Percentiles rank a stretch among this genome's conserved stretches.
Evolutionary conservation across 2,888 invertebrate species (phyloP).

Genomic region (Cabera pusaria): DNA sequence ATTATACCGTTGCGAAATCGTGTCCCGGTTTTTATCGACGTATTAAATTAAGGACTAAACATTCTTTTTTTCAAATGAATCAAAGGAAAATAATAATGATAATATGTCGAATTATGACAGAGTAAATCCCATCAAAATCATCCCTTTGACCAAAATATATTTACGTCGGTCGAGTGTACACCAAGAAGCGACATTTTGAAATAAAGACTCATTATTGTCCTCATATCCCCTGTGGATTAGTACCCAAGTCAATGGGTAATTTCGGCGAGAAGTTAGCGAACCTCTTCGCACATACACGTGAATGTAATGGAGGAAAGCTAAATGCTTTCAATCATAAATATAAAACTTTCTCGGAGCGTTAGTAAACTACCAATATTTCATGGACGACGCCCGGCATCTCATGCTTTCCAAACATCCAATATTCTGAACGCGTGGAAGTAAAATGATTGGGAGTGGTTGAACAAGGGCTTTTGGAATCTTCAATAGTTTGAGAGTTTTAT

Average conservation of each 20-base stretch:
- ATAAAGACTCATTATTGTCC: conserved; percentile 13
- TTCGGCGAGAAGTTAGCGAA: conserved; percentile 12
- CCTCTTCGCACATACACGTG: conserved; percentile 9
- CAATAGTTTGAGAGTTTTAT: conserved; percentile 9
- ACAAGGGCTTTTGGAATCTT: conserved; percentile 3
- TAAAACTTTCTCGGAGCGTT: conserved; percentile 24
- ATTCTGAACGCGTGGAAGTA: conserved; percentile 25
- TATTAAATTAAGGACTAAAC: too few relatives aligned
- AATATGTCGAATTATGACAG: too few relatives aligned
- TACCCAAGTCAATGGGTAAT: conserved; percentile 17
- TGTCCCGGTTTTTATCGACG: too few relatives aligned
- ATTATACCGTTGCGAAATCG: too few relatives aligned
- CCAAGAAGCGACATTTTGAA: too few relatives aligned
- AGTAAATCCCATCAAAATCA: too few relatives aligned
- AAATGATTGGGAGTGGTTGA: conserved; percentile 16
- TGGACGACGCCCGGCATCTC: conserved; percentile 17
- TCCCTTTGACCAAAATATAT: too few relatives aligned
- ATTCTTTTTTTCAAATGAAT: too few relatives aligned
- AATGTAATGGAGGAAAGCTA: conserved; percentile 16
- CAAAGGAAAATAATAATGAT: too few relatives aligned
- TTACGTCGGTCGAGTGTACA: too few relatives aligned
- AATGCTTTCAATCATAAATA: conserved; percentile 27
- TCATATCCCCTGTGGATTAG: conserved; percentile 13
- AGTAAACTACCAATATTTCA: conserved; percentile 33
- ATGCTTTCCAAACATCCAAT: conserved; percentile 26